A percentile compares a stretch with the other conserved stretches of the same genome.
phyloP scores from a whole-genome alignment of 2,797 vertebrate genomes.

The Leontopithecus rosalia region DNA sequence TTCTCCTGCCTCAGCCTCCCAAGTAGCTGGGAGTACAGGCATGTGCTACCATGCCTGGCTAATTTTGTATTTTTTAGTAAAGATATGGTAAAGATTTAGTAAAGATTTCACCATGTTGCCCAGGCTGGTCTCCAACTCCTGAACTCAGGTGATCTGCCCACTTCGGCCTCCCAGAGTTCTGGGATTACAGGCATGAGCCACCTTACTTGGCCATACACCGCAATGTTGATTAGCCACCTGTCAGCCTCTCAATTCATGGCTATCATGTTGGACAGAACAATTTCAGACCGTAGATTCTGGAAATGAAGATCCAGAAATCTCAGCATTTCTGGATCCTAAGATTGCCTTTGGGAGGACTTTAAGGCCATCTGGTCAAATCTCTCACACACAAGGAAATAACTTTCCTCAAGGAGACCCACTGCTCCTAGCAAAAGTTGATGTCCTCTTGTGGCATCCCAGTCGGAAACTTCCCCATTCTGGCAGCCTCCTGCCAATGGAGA shows the following conservation, averaged over 20 bases:
- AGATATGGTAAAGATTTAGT: no score
- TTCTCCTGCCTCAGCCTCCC: not conserved
- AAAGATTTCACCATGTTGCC: not conserved
- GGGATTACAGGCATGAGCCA: not conserved
- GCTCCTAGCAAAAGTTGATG: not conserved
- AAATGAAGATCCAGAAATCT: not conserved
- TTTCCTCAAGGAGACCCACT: slow-evolving; percentile 1
- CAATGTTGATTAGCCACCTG: not conserved
- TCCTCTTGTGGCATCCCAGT: not conserved
- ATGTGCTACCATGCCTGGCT: not conserved
- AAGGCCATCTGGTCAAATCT: not conserved
- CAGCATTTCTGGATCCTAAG: not conserved
- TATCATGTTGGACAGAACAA: not conserved
- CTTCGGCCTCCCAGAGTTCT: not conserved
- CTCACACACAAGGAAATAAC: not conserved
- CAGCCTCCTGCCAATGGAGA: not conserved
- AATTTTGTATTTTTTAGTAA: not conserved
- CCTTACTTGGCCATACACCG: not conserved
- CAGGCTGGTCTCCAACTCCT: not conserved
- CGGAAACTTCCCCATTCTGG: not conserved
- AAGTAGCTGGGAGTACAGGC: not conserved
- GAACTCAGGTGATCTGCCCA: not conserved
- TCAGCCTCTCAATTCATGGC: not conserved
- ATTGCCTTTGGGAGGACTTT: not conserved
- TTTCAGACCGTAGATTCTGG: not conserved